These are phyloP conservation scores for Dynastes grantii DNA, from an alignment of 2,888 invertebrate genomes.

Conservation along the genomic window DNA sequence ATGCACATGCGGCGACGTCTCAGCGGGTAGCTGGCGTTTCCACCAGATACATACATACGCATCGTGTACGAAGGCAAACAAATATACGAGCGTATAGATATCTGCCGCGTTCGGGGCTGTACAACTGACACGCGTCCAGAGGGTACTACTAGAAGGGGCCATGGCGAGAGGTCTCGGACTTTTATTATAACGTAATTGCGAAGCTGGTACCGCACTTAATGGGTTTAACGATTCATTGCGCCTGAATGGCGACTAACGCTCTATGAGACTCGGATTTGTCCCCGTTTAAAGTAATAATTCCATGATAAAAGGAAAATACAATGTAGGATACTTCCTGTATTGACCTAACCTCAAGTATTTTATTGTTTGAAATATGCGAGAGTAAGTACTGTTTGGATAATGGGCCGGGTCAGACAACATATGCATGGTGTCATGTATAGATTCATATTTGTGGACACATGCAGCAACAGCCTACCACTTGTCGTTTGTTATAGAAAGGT, in stretches of 20 bases:
- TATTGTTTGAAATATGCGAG: not conserved
- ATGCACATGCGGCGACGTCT: slow-evolving; percentile 57
- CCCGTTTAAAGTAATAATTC: slow-evolving; percentile 19
- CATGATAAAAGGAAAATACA: slow-evolving; percentile 12
- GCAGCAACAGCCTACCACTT: not conserved
- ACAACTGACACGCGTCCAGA: slow-evolving; percentile 63
- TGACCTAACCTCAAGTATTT: slow-evolving; percentile 11
- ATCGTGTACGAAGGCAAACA: not conserved
- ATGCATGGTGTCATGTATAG: not conserved
- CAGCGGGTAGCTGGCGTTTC: slow-evolving; percentile 52
- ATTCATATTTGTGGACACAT: not conserved
- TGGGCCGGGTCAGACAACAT: slow-evolving; percentile 2
- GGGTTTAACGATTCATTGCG: slow-evolving; percentile 64
- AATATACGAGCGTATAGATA: slow-evolving; percentile 18
- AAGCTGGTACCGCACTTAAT: slow-evolving; percentile 64
- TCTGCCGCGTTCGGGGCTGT: slow-evolving; percentile 46
- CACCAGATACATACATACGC: not conserved
- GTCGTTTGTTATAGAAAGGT: not conserved
- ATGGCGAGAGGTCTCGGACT: slow-evolving; percentile 61
- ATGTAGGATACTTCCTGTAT: slow-evolving; percentile 25
- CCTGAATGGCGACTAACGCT: slow-evolving; percentile 41
- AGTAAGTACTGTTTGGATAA: not conserved
- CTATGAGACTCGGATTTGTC: slow-evolving; percentile 45
- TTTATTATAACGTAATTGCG: slow-evolving; percentile 65
- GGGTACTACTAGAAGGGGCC: slow-evolving; percentile 54